Evolutionary conservation across 2,888 invertebrate genomes (phyloP).

Genomic region (Metalampra italica): DNA sequence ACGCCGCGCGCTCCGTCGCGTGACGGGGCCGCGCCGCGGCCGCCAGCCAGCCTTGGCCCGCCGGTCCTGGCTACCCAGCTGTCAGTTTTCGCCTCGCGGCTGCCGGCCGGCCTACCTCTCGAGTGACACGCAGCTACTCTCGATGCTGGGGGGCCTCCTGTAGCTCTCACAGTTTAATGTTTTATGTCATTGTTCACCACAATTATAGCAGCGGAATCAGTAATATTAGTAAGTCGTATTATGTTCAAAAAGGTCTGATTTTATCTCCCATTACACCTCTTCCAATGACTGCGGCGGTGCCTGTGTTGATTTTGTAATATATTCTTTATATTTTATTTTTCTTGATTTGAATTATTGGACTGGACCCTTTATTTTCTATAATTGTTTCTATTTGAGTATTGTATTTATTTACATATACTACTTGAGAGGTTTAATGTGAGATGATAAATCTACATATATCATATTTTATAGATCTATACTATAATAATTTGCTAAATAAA

Average conservation of each 20-base stretch:
- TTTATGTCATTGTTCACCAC: constrained; percentile 20
- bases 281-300: background rate
- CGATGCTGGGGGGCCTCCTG: constrained; percentile 45
- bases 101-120: no score
- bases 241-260: constrained; percentile 2
- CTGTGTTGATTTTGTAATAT: background rate
- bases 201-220: constrained; percentile 34
- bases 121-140: constrained; percentile 13
- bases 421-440: constrained; percentile 27
- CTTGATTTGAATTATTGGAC: no score
- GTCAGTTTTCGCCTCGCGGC: constrained; percentile 36
- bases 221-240: constrained; percentile 54
- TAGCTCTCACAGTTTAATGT: constrained; percentile 49
- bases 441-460: constrained; percentile 12
- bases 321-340: constrained; percentile 9
- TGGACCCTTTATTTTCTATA: constrained; percentile 1
- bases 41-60: constrained; percentile 18
- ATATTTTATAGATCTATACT: constrained; percentile 5
- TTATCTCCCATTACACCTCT: constrained; percentile 12
- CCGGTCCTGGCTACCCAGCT: constrained; percentile 26
- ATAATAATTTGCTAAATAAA: no score
- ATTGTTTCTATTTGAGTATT: background rate
- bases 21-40: constrained; percentile 23
- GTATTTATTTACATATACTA: constrained; percentile 14
- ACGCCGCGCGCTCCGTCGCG: constrained; percentile 26